Base-by-base conservation (phyloP, 2,888 invertebrate genomes). In the Scrobipalpa costella region DNA sequence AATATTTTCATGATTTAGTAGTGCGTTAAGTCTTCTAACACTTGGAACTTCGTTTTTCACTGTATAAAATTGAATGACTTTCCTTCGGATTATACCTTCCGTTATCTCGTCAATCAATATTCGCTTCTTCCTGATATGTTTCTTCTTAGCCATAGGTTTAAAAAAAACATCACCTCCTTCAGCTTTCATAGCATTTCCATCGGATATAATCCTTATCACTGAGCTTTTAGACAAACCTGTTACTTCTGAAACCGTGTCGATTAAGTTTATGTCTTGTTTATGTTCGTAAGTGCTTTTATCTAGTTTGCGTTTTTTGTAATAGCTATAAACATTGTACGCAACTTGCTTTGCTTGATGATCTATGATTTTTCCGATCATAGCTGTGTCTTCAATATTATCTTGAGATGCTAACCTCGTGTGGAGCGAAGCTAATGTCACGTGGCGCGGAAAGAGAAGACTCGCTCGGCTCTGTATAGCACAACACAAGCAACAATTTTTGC, bases 1-100 rank as follows among this genome's bases (percentile, higher is more conserved):
- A n/a, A 65, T 63, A 7, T 65, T 57, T 57, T 65, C 65, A 57
- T 61, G 27, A 34, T 61, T 65, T n/a, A 65, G 34, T 13, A 65
- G 36, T 11, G 36, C 13, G 36, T 65, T 65, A 15, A 65, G 17
- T 61, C 47, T 65, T 47, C 63, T 62, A 3, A 65, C 21, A 55
- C 65, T 63, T 13, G 65, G 65, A 19, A 61, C 61, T 61, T 61
- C 61, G n/a, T 61, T 52, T 19, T 61, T 61, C n/a, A 21, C 21
- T 7, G 34, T 52, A 21, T 61, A 61, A 8, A 61, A 63, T 57
- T 63, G 57, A 2, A 65, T 65, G 7, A 65, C 65, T 63, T 57
- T 63, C 19, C 63, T 63, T 49, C 65, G 47, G 15, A 65, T 65
- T n/a, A 63, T 15, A 15, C 63, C 61, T 57, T 65, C 63, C 7